phyloP scores from a whole-genome alignment of 2,797 vertebrate genomes.

The Eupleurogrammus muticus region DNA sequence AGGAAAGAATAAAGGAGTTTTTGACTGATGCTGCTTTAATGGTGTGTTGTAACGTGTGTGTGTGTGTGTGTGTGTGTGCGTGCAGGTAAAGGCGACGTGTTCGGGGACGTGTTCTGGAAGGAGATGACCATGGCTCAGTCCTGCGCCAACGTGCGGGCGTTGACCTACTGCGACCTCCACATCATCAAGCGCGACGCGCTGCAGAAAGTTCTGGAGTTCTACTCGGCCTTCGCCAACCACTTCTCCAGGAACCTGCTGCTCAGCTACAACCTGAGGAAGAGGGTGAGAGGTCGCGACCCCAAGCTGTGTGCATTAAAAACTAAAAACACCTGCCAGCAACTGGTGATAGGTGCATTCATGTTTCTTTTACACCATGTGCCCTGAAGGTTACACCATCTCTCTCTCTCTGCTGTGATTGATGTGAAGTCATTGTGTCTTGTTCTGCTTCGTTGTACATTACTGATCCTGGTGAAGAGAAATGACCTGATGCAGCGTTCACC shows the following conservation, averaged over 20 bases:
- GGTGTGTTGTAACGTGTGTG: no score
- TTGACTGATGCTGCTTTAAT: no score
- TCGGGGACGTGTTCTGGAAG: slow-evolving; percentile 97
- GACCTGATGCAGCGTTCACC: slow-evolving; percentile 49
- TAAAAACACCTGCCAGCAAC: no score
- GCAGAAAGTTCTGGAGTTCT: slow-evolving; percentile 96
- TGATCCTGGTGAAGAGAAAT: slow-evolving; percentile 33
- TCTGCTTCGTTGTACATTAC: slow-evolving; percentile 67
- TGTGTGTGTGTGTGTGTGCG: not conserved
- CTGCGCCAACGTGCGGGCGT: slow-evolving; percentile 93
- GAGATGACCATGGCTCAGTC: slow-evolving; percentile 92
- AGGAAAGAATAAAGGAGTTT: no score
- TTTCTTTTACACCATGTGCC: no score
- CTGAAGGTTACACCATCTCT: no score
- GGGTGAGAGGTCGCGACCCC: no score
- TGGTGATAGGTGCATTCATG: no score
- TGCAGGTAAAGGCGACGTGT: slow-evolving; percentile 95
- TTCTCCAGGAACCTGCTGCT: slow-evolving; percentile 94
- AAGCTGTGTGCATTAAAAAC: no score
- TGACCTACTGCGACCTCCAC: slow-evolving; percentile 97
- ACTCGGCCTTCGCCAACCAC: slow-evolving; percentile 93
- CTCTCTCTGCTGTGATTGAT: slow-evolving; percentile 45
- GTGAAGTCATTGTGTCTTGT: slow-evolving; percentile 51
- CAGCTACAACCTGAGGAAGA: slow-evolving; percentile 95
- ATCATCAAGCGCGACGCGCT: slow-evolving; percentile 93